Evolutionary conservation across 2,113 vertebrate species (phyloP).

Genomic region (Pleuronectes platessa): DNA sequence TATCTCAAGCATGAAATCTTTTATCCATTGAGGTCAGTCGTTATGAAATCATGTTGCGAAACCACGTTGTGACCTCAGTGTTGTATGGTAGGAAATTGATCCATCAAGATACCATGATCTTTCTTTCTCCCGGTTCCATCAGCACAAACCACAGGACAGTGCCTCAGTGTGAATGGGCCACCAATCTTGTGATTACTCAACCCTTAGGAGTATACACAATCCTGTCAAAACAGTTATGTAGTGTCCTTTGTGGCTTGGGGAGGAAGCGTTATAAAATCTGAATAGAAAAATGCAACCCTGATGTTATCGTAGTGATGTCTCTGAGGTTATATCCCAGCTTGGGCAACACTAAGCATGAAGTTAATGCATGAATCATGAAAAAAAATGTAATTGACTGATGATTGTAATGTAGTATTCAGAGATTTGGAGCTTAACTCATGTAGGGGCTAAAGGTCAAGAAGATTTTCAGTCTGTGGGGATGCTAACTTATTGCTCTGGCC

Average conservation of each 20-base stretch:
- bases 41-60: constrained; percentile 1
- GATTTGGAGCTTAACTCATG: neutral
- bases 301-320: neutral
- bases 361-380: too few species aligned
- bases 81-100: neutral
- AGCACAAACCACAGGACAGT: neutral
- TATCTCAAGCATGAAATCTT: neutral
- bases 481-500: too few species aligned
- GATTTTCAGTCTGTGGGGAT: too few species aligned
- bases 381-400: too few species aligned
- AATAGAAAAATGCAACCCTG: neutral
- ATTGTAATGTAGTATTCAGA: too few species aligned
- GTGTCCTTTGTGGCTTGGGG: neutral
- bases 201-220: neutral
- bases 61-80: neutral
- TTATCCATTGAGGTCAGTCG: neutral
- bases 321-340: neutral
- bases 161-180: neutral
- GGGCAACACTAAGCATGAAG: neutral
- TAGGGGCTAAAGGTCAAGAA: neutral
- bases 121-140: neutral
- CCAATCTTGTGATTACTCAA: neutral
- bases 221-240: neutral
- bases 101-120: neutral
- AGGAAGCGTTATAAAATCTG: neutral